phyloP scores from a whole-genome alignment of 2,888 invertebrate genomes.

The Prosapia bicincta region DNA sequence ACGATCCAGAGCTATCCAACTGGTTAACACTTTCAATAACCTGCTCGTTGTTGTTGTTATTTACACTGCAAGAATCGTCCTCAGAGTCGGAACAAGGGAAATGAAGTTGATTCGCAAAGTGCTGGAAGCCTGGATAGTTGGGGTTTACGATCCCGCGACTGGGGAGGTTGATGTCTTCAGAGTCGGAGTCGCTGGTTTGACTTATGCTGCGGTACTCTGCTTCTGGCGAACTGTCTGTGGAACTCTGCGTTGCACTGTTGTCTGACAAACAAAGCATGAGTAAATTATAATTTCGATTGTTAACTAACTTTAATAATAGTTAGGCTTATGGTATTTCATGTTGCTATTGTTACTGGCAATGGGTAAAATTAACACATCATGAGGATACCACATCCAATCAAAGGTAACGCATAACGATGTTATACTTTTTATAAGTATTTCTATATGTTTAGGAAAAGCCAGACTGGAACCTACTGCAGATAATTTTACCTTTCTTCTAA shows the following conservation, averaged over 20 bases:
- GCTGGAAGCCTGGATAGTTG: constrained; percentile 81
- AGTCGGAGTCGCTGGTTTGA: constrained; percentile 30
- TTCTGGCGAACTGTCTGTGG: constrained; percentile 22
- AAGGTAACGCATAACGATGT: no score
- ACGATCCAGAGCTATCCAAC: constrained; percentile 48
- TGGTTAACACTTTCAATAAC: constrained; percentile 51
- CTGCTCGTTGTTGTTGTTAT: constrained; percentile 47
- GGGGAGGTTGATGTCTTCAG: constrained; percentile 27
- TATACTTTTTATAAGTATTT: no score
- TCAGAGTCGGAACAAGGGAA: constrained; percentile 43
- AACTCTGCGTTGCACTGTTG: neutral
- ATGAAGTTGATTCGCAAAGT: constrained; percentile 68
- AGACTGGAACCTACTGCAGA: no score
- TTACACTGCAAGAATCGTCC: constrained; percentile 48
- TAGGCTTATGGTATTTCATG: no score
- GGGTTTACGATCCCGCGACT: constrained; percentile 70
- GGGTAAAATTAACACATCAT: no score
- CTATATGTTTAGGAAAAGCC: no score
- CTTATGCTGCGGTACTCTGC: constrained; percentile 29
- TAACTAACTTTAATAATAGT: no score
- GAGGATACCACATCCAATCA: no score
- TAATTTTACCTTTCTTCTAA: no score
- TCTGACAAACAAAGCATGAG: neutral
- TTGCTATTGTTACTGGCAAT: no score
- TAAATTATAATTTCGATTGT: no score